Evolutionary conservation across 2,113 vertebrate species (phyloP).

Genomic region (Cynocephalus volans): DNA sequence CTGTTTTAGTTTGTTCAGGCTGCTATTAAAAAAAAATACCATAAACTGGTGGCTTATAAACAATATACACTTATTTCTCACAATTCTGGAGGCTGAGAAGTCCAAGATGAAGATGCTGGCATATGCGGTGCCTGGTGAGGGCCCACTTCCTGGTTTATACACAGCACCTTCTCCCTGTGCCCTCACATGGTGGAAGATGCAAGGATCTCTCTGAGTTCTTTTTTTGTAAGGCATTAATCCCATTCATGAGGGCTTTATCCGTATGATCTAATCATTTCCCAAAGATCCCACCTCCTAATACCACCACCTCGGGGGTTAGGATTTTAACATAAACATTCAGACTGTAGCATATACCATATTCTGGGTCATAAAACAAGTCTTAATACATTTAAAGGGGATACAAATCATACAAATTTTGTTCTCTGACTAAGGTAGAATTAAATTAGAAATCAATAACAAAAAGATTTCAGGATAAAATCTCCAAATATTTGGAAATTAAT

Average conservation of each 20-base stretch:
- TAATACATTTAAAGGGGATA: not conserved
- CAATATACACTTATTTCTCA: not conserved
- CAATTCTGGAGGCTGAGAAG: not conserved
- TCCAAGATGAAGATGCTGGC: not conserved
- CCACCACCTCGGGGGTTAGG: not conserved
- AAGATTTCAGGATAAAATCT: conserved; percentile 10
- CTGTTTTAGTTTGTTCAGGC: not conserved
- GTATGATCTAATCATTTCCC: not conserved
- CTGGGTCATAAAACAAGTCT: not conserved
- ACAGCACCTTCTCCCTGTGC: not conserved
- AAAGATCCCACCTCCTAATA: not conserved
- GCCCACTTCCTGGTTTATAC: too few species aligned
- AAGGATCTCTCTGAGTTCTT: not conserved
- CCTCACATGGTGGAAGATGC: not conserved
- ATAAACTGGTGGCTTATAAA: not conserved
- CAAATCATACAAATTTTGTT: not conserved
- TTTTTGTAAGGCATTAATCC: not conserved
- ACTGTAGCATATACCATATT: not conserved
- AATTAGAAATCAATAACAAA: not conserved
- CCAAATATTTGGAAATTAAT: not conserved
- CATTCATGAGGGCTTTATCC: not conserved
- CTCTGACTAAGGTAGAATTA: not conserved
- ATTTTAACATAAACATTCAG: not conserved
- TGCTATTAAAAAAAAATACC: not conserved
- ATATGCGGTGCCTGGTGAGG: not conserved